Percentiles rank a stretch among this genome's conserved stretches.
These are phyloP conservation scores for Camptogramma bilineatum DNA, from an alignment of 2,888 invertebrate species.

Conservation along the genomic window DNA sequence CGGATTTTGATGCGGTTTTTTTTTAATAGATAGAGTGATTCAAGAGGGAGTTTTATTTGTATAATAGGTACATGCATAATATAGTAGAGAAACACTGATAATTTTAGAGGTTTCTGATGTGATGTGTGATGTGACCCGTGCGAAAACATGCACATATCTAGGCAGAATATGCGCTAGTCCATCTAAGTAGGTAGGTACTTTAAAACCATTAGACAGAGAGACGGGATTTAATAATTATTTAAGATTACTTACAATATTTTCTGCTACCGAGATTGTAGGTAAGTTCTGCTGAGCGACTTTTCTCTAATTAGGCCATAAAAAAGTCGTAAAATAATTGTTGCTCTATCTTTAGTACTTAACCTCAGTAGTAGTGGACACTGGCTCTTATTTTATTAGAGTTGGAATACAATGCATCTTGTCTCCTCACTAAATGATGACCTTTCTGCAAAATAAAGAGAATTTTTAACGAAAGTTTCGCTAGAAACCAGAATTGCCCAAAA, in stretches of 20 bases:
- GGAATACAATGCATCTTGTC: neutral
- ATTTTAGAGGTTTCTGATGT: too few relatives aligned
- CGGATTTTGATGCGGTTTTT: too few relatives aligned
- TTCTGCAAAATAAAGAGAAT: too few relatives aligned
- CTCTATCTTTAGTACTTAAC: constrained; percentile 45
- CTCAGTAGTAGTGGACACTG: constrained; percentile 38
- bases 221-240: constrained; percentile 26
- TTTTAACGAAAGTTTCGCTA: too few relatives aligned
- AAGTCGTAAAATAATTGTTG: constrained; percentile 48
- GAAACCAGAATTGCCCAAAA: too few relatives aligned
- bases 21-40: too few relatives aligned
- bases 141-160: too few relatives aligned
- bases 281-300: constrained; percentile 44
- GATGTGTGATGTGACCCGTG: too few relatives aligned
- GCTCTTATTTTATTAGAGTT: constrained; percentile 12
- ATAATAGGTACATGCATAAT: too few relatives aligned
- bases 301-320: constrained; percentile 55
- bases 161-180: too few relatives aligned
- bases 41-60: too few relatives aligned
- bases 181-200: neutral
- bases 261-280: constrained; percentile 34
- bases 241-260: constrained; percentile 29
- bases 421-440: neutral
- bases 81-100: too few relatives aligned
- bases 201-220: constrained; percentile 11